Evolutionary conservation across 1,140 invertebrate species (phyloP), one percentile per base, ranked within the genome.

Genomic region (Limonius californicus): DNA sequence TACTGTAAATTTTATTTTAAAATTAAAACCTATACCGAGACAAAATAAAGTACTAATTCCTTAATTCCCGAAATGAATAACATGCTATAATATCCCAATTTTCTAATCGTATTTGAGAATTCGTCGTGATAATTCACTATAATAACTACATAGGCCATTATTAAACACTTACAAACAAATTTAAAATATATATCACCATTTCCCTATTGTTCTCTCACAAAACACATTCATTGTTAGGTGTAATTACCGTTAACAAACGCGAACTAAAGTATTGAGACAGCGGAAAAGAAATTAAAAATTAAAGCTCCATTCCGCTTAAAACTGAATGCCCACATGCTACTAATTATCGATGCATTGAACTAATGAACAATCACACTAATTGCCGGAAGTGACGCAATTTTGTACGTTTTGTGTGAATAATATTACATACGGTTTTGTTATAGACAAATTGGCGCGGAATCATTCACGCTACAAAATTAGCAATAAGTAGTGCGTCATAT

Each of bases 321-420:
- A 54, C 27, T 55, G 15, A 11, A 30, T 43, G 19, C 15, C 15
- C 59, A 54, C 58, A 54, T 54, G 64, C 56, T 55, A 62, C 66
- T 71, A 71, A 71, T 71, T 71, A 71, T 71, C 69, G 69, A 71
- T 68, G 69, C 67, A 71, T 71, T 67, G 59, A 70, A 61, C 64
- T 70, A 71, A 71, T 71, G 69, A 71, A 69, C 69, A 69, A 68
- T 69, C 59, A 56, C 57, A 54, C 54, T 68, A 71, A 71, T 71
- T 67, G 57, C 69, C 59, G 69, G 69, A 71, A 62, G 61, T 71
- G 69, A 71, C 69, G 69, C 57, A 57, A 63, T 59, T 43, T 56
- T 50, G 50, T 68, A 58, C 61, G 59, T 67, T 66, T 64, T 55
- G 65, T 66, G 64, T 68, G 63, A 68, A 68, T 68, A 50, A 50